Evolutionary conservation across 2,888 invertebrate species (phyloP).

Genomic region (Scaptomyza tumidula): DNA sequence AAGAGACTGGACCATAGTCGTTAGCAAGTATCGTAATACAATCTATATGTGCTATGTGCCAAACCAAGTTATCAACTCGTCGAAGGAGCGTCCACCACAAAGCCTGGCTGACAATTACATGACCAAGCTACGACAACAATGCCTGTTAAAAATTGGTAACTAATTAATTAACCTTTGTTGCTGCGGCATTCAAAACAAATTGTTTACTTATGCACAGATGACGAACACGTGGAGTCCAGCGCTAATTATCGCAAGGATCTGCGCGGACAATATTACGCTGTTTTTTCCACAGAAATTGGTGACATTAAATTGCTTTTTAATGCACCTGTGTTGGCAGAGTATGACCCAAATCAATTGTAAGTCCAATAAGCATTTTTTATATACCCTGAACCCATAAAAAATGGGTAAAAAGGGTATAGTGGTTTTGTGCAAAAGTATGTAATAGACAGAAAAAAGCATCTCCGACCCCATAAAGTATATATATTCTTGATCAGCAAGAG

Average conservation of each 20-base stretch:
- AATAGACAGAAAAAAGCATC: too few species aligned
- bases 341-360: constrained; percentile 10
- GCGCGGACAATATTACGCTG: constrained; percentile 37
- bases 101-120: constrained; percentile 15
- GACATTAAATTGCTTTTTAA: constrained; percentile 47
- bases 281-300: constrained; percentile 36
- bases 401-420: too few species aligned
- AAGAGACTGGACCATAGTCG: constrained; percentile 49
- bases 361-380: too few species aligned
- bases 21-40: constrained; percentile 52
- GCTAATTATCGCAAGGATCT: neutral
- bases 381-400: too few species aligned
- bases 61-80: neutral
- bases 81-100: neutral
- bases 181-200: neutral
- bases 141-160: constrained; percentile 15
- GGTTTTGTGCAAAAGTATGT: too few species aligned
- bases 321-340: constrained; percentile 54
- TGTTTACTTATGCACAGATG: constrained; percentile 5
- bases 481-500: too few species aligned
- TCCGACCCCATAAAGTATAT: too few species aligned
- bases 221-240: too few species aligned
- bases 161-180: neutral
- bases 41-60: constrained; percentile 45
- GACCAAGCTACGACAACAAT: constrained; percentile 26